Evolutionary conservation across 1,140 invertebrate species (phyloP).

Genomic region (Apis florea): DNA sequence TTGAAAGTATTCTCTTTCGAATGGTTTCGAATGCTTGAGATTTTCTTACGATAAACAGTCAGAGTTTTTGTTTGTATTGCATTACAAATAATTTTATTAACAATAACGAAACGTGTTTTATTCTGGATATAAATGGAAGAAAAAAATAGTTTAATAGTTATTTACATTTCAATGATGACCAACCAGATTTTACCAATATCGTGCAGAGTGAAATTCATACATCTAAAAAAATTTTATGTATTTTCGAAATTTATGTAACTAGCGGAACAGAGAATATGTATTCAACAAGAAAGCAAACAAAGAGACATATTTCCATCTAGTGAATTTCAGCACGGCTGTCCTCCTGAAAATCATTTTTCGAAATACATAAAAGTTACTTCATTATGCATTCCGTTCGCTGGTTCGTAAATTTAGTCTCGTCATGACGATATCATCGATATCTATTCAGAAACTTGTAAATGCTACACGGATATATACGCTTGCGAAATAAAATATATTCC

Average conservation of each 20-base stretch:
- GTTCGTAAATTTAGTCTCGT: neutral
- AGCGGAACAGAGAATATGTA: neutral
- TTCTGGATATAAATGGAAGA: no score
- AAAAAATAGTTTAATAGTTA: no score
- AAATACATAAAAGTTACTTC: neutral
- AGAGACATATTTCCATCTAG: neutral
- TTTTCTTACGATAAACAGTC: no score
- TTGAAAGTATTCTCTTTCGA: no score
- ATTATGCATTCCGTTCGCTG: slow-evolving; percentile 7
- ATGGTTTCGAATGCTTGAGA: no score
- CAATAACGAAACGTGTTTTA: no score
- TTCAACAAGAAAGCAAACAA: neutral
- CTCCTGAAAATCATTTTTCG: slow-evolving; percentile 1
- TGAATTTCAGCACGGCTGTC: neutral
- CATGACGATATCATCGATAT: no score
- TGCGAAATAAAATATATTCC: neutral
- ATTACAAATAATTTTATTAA: no score
- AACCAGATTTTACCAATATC: neutral
- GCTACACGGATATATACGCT: no score
- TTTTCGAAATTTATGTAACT: slow-evolving; percentile 1
- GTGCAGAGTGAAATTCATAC: no score
- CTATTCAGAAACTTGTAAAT: neutral
- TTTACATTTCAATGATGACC: neutral
- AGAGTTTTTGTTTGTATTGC: no score
- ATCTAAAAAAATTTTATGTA: neutral